Evolutionary conservation across 1,140 invertebrate species (phyloP).

Genomic region (Centruroides sculpturatus): DNA sequence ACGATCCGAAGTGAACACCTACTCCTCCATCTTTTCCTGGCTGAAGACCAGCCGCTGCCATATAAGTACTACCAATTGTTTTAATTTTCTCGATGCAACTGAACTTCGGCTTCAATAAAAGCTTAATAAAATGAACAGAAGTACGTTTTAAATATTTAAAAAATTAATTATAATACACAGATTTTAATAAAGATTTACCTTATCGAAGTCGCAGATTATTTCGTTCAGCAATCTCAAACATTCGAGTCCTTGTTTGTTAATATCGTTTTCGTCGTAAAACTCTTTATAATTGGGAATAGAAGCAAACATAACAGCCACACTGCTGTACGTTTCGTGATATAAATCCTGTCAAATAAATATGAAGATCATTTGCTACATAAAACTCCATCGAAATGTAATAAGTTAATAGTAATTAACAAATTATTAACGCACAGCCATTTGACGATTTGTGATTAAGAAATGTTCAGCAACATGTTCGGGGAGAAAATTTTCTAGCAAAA

Average conservation of each 20-base stretch:
- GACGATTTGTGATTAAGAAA: conserved; percentile 46
- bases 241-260: conserved; percentile 91
- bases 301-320: conserved; percentile 94
- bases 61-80: conserved; percentile 95
- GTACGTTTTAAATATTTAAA: no score
- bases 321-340: conserved; percentile 86
- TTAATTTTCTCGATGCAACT: conserved; percentile 97
- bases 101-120: conserved; percentile 82
- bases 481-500: conserved; percentile 86
- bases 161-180: not conserved
- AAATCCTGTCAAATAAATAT: conserved; percentile 44
- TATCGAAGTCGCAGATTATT: conserved; percentile 97
- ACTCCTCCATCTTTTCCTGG: conserved; percentile 29
- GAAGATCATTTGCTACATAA: no score
- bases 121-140: conserved; percentile 6
- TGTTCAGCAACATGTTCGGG: conserved; percentile 89
- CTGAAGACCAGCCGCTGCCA: conserved; percentile 85
- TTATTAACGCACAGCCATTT: no score
- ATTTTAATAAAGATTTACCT: conserved; percentile 39
- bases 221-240: conserved; percentile 90
- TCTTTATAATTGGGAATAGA: conserved; percentile 98
- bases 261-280: conserved; percentile 94
- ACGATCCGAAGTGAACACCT: no score
- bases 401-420: no score
- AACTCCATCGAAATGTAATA: no score